phyloP scores from a whole-genome alignment of 2,797 vertebrate genomes.

The Danionella dracula region DNA sequence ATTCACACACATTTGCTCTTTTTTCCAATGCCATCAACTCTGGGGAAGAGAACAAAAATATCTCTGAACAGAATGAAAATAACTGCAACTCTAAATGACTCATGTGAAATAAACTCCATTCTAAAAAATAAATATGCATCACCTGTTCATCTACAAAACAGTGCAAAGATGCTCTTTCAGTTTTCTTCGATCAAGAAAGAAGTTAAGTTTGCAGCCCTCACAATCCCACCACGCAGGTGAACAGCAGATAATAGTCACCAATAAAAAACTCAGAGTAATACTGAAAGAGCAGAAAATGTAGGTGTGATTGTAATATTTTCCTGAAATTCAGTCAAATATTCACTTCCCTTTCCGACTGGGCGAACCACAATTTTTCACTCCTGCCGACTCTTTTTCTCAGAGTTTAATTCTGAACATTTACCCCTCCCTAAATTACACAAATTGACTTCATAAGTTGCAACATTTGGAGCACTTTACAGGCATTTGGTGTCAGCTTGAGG shows the following conservation, averaged over 20 bases:
- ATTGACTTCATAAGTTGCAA: conserved; percentile 32
- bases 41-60: no score
- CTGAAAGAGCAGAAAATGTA: background rate
- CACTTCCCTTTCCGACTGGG: conserved; percentile 17
- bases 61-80: no score
- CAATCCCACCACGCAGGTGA: background rate
- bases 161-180: no score
- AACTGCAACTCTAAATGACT: no score
- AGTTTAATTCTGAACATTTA: conserved; percentile 36
- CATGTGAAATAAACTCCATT: no score
- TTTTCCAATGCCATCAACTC: no score
- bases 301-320: background rate
- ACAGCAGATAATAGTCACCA: background rate
- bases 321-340: background rate
- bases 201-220: background rate
- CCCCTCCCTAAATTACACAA: conserved; percentile 40
- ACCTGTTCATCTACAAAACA: no score
- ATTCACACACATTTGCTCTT: background rate
- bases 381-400: conserved; percentile 34
- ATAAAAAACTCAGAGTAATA: background rate
- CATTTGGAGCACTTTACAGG: conserved; percentile 22
- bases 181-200: no score
- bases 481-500: conserved; percentile 46
- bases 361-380: conserved; percentile 27
- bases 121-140: no score